Conservation (phyloP, 2,888 invertebrate genomes). For the Oxycera nigricornis region DNA sequence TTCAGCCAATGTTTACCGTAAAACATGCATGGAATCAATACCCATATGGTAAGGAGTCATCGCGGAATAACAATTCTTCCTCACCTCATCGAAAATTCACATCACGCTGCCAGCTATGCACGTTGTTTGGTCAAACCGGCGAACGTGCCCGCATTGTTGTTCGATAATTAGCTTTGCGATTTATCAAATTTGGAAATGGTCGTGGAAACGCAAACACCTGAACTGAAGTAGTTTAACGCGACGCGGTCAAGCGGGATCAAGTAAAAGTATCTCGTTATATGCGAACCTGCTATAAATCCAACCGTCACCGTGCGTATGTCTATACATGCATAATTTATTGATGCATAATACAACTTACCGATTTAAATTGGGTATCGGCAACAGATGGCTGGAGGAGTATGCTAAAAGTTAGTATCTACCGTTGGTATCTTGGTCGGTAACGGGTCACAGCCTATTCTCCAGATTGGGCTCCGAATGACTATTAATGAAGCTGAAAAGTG, state of each 20-base stretch:
- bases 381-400: not conserved
- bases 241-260: not conserved
- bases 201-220: not conserved
- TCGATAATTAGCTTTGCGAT: slow-evolving; percentile 22
- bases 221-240: not conserved
- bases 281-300: not conserved
- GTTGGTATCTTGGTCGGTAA: slow-evolving; percentile 1
- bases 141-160: slow-evolving; percentile 2
- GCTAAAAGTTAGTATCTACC: not conserved
- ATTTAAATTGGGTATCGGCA: not conserved
- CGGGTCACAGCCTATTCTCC: slow-evolving; percentile 4
- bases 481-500: slow-evolving; percentile 23
- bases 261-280: slow-evolving; percentile 5
- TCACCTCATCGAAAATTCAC: not conserved
- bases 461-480: not conserved
- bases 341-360: slow-evolving; percentile 3
- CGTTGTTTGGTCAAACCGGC: not conserved
- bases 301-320: not conserved
- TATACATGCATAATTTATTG: slow-evolving; percentile 15
- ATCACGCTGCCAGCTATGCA: not conserved
- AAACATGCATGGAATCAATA: slow-evolving; percentile 2
- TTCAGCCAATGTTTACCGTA: not conserved
- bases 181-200: slow-evolving; percentile 26
- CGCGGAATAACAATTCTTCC: slow-evolving; percentile 14
- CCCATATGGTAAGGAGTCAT: not conserved